These are phyloP conservation scores for Distichodus sexfasciatus DNA, from an alignment of 2,797 vertebrate genomes.

Conservation along the genomic window DNA sequence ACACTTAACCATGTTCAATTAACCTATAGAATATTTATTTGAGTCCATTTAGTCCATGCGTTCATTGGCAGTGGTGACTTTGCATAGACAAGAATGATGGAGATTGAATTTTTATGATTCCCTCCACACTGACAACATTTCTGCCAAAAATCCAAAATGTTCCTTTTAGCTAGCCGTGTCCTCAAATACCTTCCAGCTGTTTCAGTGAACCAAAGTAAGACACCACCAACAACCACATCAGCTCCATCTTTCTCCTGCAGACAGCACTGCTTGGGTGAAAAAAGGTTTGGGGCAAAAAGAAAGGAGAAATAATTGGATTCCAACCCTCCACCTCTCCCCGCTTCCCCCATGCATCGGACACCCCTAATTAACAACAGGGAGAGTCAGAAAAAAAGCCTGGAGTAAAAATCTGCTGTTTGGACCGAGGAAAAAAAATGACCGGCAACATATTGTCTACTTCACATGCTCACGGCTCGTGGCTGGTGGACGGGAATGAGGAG, in stretches of 20 bases:
- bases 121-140: neutral
- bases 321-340: conserved; percentile 47
- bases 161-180: conserved; percentile 40
- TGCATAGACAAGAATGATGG: too few species aligned
- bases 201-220: conserved; percentile 23
- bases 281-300: conserved; percentile 68
- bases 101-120: too few species aligned
- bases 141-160: conserved; percentile 39
- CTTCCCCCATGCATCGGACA: conserved; percentile 58
- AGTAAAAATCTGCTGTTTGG: conserved; percentile 80
- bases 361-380: conserved; percentile 74
- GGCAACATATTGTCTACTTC: conserved; percentile 73
- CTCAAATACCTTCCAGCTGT: conserved; percentile 18
- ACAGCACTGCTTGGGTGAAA: conserved; percentile 60
- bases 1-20: too few species aligned
- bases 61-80: too few species aligned
- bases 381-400: conserved; percentile 68
- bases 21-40: too few species aligned
- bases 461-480: conserved; percentile 68
- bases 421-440: conserved; percentile 67
- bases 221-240: conserved; percentile 35
- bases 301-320: conserved; percentile 75
- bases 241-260: conserved; percentile 52
- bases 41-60: too few species aligned
- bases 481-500: conserved; percentile 74